Conservation (phyloP, 2,113 vertebrate species). For the Ranitomeya imitator region DNA sequence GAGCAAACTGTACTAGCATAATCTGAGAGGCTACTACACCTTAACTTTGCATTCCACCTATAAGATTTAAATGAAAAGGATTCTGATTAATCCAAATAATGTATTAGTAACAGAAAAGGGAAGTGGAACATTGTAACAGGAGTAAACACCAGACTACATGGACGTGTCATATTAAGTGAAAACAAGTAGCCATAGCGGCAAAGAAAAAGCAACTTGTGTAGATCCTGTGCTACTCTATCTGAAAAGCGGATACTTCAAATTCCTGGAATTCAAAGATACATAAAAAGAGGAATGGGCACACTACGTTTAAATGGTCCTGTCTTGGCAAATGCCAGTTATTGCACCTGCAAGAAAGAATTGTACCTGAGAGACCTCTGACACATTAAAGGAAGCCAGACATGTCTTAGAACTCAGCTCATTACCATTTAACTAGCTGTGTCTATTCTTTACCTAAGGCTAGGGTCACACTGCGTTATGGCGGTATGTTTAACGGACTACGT, state of each 20-base stretch:
- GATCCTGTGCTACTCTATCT: background rate
- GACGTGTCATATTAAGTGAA: constrained; percentile 28
- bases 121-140: background rate
- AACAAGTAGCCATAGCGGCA: constrained; percentile 32
- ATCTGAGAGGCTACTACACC: background rate
- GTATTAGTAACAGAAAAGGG: background rate
- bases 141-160: background rate
- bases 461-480: no score
- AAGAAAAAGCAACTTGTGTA: background rate
- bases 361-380: constrained; percentile 12
- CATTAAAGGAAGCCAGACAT: background rate
- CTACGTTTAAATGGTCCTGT: background rate
- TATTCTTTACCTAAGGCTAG: no score
- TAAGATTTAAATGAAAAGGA: background rate
- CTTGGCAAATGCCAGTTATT: constrained; percentile 11
- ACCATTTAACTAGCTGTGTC: background rate
- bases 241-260: constrained; percentile 17
- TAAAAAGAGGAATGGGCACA: background rate
- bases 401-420: constrained; percentile 2
- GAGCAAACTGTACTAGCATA: background rate
- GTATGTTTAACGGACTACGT: no score
- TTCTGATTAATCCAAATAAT: background rate
- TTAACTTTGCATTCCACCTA: background rate
- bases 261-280: background rate
- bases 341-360: background rate